Evolutionary conservation across 2,113 vertebrate species (phyloP), one percentile per base, ranked within the genome.

Genomic region (Solea senegalensis): DNA sequence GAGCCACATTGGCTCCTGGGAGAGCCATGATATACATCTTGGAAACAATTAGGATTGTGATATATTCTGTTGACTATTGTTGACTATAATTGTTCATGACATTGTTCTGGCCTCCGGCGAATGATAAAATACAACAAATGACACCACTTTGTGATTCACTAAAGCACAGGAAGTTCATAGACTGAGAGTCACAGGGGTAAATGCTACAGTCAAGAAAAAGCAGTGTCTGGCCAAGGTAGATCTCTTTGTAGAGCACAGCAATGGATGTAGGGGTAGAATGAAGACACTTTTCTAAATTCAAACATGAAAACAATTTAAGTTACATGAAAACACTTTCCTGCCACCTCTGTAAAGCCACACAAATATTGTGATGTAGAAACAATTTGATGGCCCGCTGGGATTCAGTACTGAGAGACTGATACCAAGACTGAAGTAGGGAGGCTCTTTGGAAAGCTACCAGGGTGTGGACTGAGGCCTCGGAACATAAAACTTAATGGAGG

Each of bases 321-420:
- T 44, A 50, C 2, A 49, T 63, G 72, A 27, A 65, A 41, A 48
- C 49, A 40, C 48, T 39, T 49, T 63, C 8, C 69, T n/a, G 45
- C 78, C 64, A 85, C 80, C 80, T 71, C 72, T 79, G 69, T 1
- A 21, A 75, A 80, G 86, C 78, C 83, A 88, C 64, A 48, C 73
- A 83, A 92, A 90, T 91, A 87, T 92, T 92, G 89, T 90, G 86
- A 88, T 84, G 87, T 15, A 54, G 84, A 80, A 79, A 91, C 90
- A 90, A 87, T 90, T 72, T 65, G 60, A 77, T 48, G 43, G 74
- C 44, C 74, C 51, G 59, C 8, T 27, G 72, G 28, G 74, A 61
- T 69, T 86, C 77, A 40, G 28, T 70, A 74, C 69, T 8, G 70
- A 68, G 83, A 74, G 65, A 83, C 60, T 83, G 89, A 91, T 87